phyloP scores from a whole-genome alignment of 2,113 vertebrate genomes.

The Alectura lathami region DNA sequence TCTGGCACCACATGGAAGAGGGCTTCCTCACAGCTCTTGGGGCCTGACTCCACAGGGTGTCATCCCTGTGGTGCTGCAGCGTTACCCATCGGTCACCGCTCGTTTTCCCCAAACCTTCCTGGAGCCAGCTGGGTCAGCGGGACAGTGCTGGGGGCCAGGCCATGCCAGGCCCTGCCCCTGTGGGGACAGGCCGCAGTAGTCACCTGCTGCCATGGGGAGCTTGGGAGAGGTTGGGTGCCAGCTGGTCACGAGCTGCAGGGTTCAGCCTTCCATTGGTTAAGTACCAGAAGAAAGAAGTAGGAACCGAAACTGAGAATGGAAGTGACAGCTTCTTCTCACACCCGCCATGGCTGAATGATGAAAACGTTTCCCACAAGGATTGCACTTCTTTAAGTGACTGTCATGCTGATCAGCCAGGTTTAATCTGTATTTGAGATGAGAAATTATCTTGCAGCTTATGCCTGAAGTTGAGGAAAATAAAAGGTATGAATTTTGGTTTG shows the following conservation, averaged over 20 bases:
- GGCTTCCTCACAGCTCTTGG: not conserved
- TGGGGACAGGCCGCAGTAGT: not conserved
- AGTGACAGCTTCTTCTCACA: not conserved
- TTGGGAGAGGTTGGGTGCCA: not conserved
- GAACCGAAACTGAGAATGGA: slow-evolving; percentile 26
- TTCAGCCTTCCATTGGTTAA: not conserved
- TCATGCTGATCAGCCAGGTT: not conserved
- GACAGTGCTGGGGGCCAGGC: not conserved
- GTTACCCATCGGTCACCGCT: not conserved
- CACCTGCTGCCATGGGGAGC: not conserved
- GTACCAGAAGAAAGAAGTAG: not conserved
- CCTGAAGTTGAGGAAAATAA: not conserved
- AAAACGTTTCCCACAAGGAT: not conserved
- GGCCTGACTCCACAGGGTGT: not conserved
- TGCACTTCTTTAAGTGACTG: not conserved
- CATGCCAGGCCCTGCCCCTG: no score
- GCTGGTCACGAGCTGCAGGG: not conserved
- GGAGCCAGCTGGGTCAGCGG: not conserved
- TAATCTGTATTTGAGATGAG: not conserved
- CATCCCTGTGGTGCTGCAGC: not conserved
- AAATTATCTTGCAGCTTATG: not conserved
- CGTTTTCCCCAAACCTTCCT: not conserved
- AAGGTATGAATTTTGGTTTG: not conserved
- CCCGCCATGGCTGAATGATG: not conserved
- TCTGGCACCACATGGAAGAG: fast-evolving